A percentile compares a stretch with the other conserved stretches of the same genome.
These are phyloP conservation scores for Caenorhabditis wallacei DNA, from an alignment of 2,888 invertebrate genomes.

Conservation along the genomic window DNA sequence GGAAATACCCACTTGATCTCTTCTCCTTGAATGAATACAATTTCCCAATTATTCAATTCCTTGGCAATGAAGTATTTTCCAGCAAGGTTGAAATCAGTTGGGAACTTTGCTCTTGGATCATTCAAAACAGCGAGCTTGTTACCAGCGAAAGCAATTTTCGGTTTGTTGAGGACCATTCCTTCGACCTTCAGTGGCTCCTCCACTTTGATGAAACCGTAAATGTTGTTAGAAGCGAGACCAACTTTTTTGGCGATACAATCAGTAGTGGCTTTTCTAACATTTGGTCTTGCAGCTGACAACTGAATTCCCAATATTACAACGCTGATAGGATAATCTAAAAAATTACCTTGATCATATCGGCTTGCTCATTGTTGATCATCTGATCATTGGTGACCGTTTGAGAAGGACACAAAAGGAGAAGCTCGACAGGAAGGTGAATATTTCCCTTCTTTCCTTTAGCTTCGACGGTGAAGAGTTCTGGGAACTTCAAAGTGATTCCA, in stretches of 20 bases:
- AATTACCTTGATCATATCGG: constrained; percentile 50
- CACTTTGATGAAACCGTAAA: constrained; percentile 44
- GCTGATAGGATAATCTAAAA: background rate
- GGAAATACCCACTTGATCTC: constrained; percentile 29
- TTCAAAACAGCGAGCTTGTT: constrained; percentile 15
- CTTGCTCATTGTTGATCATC: constrained; percentile 59
- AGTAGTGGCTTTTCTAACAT: constrained; percentile 24
- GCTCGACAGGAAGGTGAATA: constrained; percentile 31
- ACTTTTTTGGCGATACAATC: constrained; percentile 36
- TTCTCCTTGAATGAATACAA: constrained; percentile 36
- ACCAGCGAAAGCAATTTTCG: constrained; percentile 19
- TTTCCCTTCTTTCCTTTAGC: constrained; percentile 37
- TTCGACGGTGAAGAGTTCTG: constrained; percentile 44
- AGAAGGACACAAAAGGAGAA: constrained; percentile 33
- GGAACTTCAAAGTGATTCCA: constrained; percentile 34
- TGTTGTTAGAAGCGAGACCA: constrained; percentile 42
- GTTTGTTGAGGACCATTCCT: constrained; percentile 45
- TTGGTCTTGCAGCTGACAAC: constrained; percentile 48
- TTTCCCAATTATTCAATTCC: constrained; percentile 34
- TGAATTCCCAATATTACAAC: background rate
- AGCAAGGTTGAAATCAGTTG: constrained; percentile 40
- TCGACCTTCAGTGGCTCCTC: constrained; percentile 28
- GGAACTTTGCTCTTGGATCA: constrained; percentile 28
- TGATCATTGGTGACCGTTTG: constrained; percentile 52
- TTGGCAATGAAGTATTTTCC: constrained; percentile 43